Evolutionary conservation across 1,140 invertebrate species (phyloP).

Genomic region (Eriosoma lanigerum): DNA sequence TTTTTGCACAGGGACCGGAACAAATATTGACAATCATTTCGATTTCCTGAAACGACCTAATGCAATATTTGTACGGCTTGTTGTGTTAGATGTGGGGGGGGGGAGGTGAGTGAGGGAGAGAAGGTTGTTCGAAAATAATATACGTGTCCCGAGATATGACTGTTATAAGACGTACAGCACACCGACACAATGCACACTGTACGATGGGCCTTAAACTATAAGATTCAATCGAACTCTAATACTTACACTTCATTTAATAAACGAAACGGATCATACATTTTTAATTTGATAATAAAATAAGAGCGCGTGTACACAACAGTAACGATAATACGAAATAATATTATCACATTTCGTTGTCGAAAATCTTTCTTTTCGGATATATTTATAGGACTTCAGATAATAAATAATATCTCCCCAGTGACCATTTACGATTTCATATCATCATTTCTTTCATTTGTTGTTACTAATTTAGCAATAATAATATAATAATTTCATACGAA

Average conservation of each 20-base stretch:
- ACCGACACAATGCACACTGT: not conserved
- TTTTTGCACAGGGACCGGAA: not conserved
- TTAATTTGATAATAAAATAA: slow-evolving; percentile 15
- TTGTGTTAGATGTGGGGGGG: too few species aligned
- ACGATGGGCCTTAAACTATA: not conserved
- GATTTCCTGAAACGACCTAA: slow-evolving; percentile 18
- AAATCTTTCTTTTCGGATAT: too few species aligned
- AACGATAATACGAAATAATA: too few species aligned
- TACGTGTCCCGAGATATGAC: not conserved
- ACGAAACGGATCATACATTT: not conserved
- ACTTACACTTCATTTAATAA: not conserved
- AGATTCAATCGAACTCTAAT: too few species aligned
- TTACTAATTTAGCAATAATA: too few species aligned
- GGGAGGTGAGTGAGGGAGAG: not conserved
- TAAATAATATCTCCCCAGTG: too few species aligned
- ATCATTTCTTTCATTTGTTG: too few species aligned
- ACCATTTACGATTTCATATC: too few species aligned
- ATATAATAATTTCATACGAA: too few species aligned
- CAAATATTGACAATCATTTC: slow-evolving; percentile 39
- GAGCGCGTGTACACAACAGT: too few species aligned
- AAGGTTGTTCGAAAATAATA: not conserved
- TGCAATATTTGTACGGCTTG: slow-evolving; percentile 17
- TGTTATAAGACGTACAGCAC: not conserved
- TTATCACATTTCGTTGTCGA: not conserved
- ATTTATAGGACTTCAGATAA: too few species aligned